phyloP scores from a whole-genome alignment of 2,797 vertebrate genomes.

The Manis crassicaudata region DNA sequence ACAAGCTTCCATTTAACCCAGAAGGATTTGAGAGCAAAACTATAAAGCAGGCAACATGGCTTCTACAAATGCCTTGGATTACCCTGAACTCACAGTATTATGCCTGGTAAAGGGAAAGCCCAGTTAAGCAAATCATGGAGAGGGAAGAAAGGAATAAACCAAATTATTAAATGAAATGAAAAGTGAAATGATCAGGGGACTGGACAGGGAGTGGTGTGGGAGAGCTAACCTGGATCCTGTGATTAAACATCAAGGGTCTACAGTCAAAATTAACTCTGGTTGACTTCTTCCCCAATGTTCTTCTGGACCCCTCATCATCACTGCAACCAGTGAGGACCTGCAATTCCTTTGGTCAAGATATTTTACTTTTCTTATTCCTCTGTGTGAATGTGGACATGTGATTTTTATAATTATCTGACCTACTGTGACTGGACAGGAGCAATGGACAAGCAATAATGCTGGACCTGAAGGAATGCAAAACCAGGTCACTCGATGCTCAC shows the following conservation, averaged over 20 bases:
- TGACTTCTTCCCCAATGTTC: not conserved
- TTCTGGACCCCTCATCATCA: not conserved
- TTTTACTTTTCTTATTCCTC: slow-evolving; percentile 8
- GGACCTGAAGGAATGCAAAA: not conserved
- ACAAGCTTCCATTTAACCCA: not conserved
- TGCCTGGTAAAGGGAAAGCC: not conserved
- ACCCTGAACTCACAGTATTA: not conserved
- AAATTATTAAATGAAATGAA: not conserved
- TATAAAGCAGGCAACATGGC: not conserved
- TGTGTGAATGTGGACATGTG: fast-evolving
- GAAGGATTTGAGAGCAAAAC: not conserved
- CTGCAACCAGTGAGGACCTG: not conserved
- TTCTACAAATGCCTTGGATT: not conserved
- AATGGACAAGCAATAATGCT: not conserved
- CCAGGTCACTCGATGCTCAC: not conserved
- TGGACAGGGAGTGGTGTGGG: not conserved
- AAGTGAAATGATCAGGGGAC: not conserved
- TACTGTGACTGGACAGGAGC: not conserved
- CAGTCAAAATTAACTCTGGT: not conserved
- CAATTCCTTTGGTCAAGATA: not conserved
- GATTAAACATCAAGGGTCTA: not conserved
- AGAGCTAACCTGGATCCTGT: not conserved
- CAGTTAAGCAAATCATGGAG: not conserved
- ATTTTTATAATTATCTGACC: slow-evolving; percentile 26
- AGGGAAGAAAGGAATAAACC: not conserved